Conservation (phyloP, 2,797 vertebrate species). For the Scarus forsteni region DNA sequence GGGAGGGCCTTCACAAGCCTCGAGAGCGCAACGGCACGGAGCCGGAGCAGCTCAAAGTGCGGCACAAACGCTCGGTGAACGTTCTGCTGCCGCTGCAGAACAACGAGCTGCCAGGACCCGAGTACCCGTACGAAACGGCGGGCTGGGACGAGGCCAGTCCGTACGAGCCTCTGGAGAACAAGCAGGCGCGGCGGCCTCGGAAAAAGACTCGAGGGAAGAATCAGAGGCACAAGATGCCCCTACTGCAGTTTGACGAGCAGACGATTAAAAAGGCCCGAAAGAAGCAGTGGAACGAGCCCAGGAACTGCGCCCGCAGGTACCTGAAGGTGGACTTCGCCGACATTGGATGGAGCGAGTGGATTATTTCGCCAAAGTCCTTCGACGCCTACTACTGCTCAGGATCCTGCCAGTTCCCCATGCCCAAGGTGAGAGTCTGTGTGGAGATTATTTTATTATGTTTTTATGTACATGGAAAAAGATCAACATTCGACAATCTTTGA, state of each 20-base stretch:
- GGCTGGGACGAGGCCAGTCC: slow-evolving; percentile 88
- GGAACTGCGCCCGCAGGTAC: slow-evolving; percentile 91
- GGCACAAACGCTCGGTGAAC: slow-evolving; percentile 85
- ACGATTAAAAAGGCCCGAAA: slow-evolving; percentile 94
- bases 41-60: slow-evolving; percentile 31
- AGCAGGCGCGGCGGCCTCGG: slow-evolving; percentile 84
- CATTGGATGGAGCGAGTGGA: slow-evolving; percentile 99
- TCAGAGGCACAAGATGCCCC: slow-evolving; percentile 88
- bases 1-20: slow-evolving; percentile 58
- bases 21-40: slow-evolving; percentile 66
- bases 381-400: slow-evolving; percentile 97
- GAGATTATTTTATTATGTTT: no score
- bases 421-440: slow-evolving; percentile 92
- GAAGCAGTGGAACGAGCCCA: slow-evolving; percentile 94
- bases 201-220: slow-evolving; percentile 90
- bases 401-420: slow-evolving; percentile 97
- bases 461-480: no score
- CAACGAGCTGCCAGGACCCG: slow-evolving; percentile 93
- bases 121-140: slow-evolving; percentile 87
- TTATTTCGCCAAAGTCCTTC: slow-evolving; percentile 97
- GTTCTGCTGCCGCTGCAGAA: slow-evolving; percentile 91
- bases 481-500: no score
- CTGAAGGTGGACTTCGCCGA: slow-evolving; percentile 98
- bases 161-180: slow-evolving; percentile 87
- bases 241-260: slow-evolving; percentile 94